These are phyloP conservation scores for Strix uralensis DNA, from an alignment of 2,113 vertebrate genomes.

Conservation along the genomic window DNA sequence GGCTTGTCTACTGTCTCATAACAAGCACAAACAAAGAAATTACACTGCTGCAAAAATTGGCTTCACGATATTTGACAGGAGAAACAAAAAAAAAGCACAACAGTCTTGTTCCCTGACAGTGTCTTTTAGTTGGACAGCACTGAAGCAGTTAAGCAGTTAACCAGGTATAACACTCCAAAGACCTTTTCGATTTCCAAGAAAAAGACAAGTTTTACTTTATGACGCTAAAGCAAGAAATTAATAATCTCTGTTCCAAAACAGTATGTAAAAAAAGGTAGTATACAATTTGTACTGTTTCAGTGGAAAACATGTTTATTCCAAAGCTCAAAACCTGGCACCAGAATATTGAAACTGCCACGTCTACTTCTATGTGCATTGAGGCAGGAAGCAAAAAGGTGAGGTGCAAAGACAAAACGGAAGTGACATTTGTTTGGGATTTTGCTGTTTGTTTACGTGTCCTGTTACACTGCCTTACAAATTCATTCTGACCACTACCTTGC, in stretches of 20 bases:
- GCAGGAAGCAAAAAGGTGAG: neutral
- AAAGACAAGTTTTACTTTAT: neutral
- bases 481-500: accelerated
- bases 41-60: neutral
- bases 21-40: neutral
- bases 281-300: neutral
- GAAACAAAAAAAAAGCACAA: neutral
- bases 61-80: neutral
- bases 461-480: neutral
- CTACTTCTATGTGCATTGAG: neutral
- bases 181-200: neutral
- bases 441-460: accelerated
- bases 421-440: neutral
- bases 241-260: neutral
- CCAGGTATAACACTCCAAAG: neutral
- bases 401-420: neutral
- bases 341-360: neutral
- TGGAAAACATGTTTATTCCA: neutral
- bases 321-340: neutral
- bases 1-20: neutral
- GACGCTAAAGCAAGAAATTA: neutral
- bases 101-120: neutral
- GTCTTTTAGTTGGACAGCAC: neutral
- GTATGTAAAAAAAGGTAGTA: accelerated
- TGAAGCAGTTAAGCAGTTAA: neutral